phyloP scores from a whole-genome alignment of 2,888 invertebrate genomes.

The Serripes groenlandicus region DNA sequence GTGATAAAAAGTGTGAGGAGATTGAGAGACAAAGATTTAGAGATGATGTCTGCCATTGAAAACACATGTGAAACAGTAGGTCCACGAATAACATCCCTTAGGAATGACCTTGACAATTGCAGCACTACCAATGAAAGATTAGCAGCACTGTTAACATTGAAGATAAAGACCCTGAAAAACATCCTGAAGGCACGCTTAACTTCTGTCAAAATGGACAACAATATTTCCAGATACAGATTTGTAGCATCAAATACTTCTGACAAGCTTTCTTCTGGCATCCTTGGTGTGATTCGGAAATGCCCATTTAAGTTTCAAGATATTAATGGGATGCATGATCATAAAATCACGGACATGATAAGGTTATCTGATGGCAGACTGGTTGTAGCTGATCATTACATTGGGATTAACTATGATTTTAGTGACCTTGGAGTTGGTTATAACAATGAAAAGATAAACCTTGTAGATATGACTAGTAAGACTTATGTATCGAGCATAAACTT shows the following conservation, averaged over 20 bases:
- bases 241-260: too few species aligned
- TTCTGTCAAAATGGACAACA: background rate
- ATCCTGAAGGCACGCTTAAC: background rate
- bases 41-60: background rate
- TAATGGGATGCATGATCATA: background rate
- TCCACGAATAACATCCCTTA: background rate
- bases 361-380: background rate
- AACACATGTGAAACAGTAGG: background rate
- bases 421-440: background rate
- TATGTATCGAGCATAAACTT: background rate
- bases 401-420: too few species aligned
- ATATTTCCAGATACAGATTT: background rate
- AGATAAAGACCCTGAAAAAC: background rate
- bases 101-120: too few species aligned
- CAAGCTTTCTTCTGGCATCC: background rate
- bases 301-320: background rate
- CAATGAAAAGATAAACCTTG: background rate
- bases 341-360: background rate
- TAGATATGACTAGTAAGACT: background rate
- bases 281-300: background rate
- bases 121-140: too few species aligned
- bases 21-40: background rate
- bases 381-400: background rate
- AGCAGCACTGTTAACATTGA: background rate
- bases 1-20: background rate